These are phyloP conservation scores for Apaloderma vittatum DNA, from an alignment of 2,113 vertebrate genomes.

Conservation along the genomic window DNA sequence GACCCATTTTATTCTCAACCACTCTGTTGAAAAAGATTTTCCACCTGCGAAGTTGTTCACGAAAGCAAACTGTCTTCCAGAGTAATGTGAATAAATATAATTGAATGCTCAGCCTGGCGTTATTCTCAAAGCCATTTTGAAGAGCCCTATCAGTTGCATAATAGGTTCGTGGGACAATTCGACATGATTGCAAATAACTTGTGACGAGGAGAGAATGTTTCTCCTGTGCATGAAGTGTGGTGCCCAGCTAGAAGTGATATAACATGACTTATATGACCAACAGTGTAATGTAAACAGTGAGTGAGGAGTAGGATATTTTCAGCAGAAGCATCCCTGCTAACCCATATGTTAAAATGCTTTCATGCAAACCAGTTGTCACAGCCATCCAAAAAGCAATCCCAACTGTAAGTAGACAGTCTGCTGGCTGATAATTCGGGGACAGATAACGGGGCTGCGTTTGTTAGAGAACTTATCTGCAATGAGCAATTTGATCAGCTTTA, in stretches of 20 bases:
- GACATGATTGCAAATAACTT: background rate
- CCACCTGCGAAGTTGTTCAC: constrained; percentile 2
- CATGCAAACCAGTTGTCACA: background rate
- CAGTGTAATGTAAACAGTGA: background rate
- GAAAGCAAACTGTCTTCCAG: constrained; percentile 25
- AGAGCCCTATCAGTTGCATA: constrained; percentile 22
- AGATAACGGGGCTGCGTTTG: background rate
- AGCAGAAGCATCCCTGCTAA: background rate
- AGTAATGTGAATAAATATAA: constrained; percentile 47
- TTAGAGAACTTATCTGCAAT: background rate
- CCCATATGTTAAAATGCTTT: constrained; percentile 33
- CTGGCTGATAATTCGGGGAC: background rate
- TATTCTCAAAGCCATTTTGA: constrained; percentile 21
- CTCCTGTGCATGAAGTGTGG: background rate
- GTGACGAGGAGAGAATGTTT: background rate
- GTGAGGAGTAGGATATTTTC: background rate
- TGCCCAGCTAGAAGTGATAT: background rate
- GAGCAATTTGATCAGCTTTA: constrained; percentile 41
- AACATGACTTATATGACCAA: background rate
- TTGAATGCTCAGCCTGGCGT: background rate
- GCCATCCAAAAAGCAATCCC: background rate
- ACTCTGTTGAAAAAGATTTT: background rate
- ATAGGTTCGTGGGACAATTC: background rate
- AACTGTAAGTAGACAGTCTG: background rate
- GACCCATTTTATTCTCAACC: constrained; percentile 69